These are phyloP conservation scores for Pyrochroa serraticornis DNA, from an alignment of 2,888 invertebrate genomes.

Conservation along the genomic window DNA sequence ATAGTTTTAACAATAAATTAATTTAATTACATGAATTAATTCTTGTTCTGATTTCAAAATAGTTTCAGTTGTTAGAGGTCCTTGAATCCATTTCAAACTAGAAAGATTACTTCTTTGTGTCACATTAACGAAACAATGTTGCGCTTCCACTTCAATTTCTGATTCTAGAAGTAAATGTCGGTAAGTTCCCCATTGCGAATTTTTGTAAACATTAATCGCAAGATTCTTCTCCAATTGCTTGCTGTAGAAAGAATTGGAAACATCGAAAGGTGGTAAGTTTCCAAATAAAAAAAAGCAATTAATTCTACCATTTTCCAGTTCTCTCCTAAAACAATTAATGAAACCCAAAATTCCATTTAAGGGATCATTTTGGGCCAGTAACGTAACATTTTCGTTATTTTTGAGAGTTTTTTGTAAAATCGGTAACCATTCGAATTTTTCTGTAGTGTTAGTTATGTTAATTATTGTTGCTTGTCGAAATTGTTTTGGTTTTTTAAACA, in stretches of 20 bases:
- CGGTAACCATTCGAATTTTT: conserved; percentile 63
- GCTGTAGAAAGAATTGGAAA: conserved; percentile 63
- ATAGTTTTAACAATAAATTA: neutral
- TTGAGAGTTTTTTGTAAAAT: conserved; percentile 52
- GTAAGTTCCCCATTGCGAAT: conserved; percentile 70
- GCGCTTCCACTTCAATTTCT: conserved; percentile 56
- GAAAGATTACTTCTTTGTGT: conserved; percentile 84
- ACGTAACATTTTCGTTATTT: conserved; percentile 59
- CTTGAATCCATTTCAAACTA: conserved; percentile 82
- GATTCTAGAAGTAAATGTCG: conserved; percentile 76
- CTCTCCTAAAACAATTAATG: conserved; percentile 70
- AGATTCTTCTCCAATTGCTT: conserved; percentile 75
- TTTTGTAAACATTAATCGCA: conserved; percentile 76
- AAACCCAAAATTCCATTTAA: conserved; percentile 82
- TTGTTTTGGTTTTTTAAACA: conserved; percentile 4
- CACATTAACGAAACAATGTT: conserved; percentile 80
- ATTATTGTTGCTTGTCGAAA: conserved; percentile 60
- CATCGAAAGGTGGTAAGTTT: conserved; percentile 69
- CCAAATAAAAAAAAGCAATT: conserved; percentile 66
- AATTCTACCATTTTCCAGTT: conserved; percentile 59
- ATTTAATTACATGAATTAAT: conserved; percentile 32
- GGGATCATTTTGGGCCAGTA: conserved; percentile 67
- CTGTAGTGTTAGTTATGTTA: conserved; percentile 56
- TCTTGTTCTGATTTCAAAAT: conserved; percentile 32
- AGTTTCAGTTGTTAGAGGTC: conserved; percentile 54